Evolutionary conservation across 2,888 invertebrate species (phyloP).

Genomic region (Eurytoma adleriae): DNA sequence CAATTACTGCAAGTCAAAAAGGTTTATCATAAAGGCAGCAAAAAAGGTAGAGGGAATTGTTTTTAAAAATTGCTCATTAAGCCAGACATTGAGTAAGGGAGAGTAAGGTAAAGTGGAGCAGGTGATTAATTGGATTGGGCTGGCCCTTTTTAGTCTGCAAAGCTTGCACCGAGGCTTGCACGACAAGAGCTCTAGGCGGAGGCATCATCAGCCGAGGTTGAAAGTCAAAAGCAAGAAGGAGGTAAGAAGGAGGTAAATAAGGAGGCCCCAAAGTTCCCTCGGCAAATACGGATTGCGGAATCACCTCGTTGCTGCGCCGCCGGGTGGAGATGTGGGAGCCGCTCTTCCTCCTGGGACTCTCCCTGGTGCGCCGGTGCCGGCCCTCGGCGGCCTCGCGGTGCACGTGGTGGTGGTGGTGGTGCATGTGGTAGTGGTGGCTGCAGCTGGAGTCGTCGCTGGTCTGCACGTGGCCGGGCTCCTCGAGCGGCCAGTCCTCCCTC

Average conservation of each 20-base stretch:
- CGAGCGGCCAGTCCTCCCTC: slow-evolving; percentile 78
- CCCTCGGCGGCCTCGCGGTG: slow-evolving; percentile 63
- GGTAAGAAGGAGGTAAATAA: too few species aligned
- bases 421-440: slow-evolving; percentile 72
- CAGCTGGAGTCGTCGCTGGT: slow-evolving; percentile 81
- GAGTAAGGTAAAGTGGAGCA: neutral
- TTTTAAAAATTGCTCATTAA: too few species aligned
- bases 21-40: neutral
- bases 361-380: slow-evolving; percentile 67
- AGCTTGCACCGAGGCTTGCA: too few species aligned
- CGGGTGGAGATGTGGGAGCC: slow-evolving; percentile 78
- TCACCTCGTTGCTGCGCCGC: slow-evolving; percentile 73
- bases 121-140: too few species aligned
- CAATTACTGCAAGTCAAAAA: neutral
- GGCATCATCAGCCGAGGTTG: too few species aligned
- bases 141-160: too few species aligned
- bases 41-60: too few species aligned
- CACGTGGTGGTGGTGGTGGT: slow-evolving; percentile 70
- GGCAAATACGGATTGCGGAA: slow-evolving; percentile 7
- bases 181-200: too few species aligned
- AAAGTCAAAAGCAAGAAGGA: too few species aligned
- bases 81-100: neutral
- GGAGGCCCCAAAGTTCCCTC: neutral
- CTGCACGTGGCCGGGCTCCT: slow-evolving; percentile 79
- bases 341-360: slow-evolving; percentile 83